Conservation (phyloP, 2,888 invertebrate genomes). For the Thyatira batis region DNA sequence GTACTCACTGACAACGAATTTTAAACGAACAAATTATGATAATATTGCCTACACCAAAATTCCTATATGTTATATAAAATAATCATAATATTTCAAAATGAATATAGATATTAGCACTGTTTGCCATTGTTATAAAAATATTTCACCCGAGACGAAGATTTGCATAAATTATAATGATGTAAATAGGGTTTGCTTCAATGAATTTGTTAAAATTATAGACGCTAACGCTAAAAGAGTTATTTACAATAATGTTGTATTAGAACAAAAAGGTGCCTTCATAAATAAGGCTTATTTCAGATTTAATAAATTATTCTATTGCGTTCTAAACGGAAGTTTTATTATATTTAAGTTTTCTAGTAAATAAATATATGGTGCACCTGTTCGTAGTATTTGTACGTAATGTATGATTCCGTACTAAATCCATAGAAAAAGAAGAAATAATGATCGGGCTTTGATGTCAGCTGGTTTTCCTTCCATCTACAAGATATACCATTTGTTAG, state of each 20-base stretch:
- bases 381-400: too few relatives aligned
- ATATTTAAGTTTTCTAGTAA: too few relatives aligned
- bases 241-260: slow-evolving; percentile 63
- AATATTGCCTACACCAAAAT: slow-evolving; percentile 27
- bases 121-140: slow-evolving; percentile 56
- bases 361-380: background rate
- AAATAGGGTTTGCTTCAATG: slow-evolving; percentile 66
- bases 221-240: slow-evolving; percentile 64
- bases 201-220: slow-evolving; percentile 57
- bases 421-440: too few relatives aligned
- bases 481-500: too few relatives aligned
- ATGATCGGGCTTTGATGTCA: too few relatives aligned
- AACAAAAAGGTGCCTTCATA: slow-evolving; percentile 69
- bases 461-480: too few relatives aligned
- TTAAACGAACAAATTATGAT: slow-evolving; percentile 66
- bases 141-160: slow-evolving; percentile 45
- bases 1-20: slow-evolving; percentile 79
- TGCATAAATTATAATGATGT: slow-evolving; percentile 56
- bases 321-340: slow-evolving; percentile 54
- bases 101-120: slow-evolving; percentile 37
- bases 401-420: too few relatives aligned
- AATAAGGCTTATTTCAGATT: slow-evolving; percentile 69
- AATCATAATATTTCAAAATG: slow-evolving; percentile 46
- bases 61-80: slow-evolving; percentile 29
- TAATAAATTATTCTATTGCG: slow-evolving; percentile 72